Evolutionary conservation across 2,888 invertebrate species (phyloP).

Genomic region (Tetramorium bicarinatum): DNA sequence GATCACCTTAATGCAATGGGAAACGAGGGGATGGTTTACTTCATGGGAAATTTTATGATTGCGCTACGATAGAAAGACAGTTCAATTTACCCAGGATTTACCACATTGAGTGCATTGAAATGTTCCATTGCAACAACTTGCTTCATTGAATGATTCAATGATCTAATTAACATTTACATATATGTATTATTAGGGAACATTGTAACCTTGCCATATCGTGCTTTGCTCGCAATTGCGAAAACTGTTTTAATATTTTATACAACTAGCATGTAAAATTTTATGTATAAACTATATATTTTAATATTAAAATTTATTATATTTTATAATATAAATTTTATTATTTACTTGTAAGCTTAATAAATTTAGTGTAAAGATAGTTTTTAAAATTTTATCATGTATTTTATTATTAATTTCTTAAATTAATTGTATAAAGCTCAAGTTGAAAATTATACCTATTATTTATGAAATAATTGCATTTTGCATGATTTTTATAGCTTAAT

Average conservation of each 20-base stretch:
- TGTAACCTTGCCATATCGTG: neutral
- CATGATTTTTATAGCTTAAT: conserved; percentile 11
- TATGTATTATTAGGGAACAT: neutral
- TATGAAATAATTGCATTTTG: neutral
- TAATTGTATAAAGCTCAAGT: neutral
- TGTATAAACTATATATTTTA: neutral
- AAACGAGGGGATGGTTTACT: conserved; percentile 75
- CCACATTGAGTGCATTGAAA: conserved; percentile 74
- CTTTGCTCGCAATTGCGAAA: neutral
- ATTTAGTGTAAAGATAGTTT: neutral
- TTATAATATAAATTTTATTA: neutral
- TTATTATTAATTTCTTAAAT: neutral
- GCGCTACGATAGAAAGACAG: conserved; percentile 78
- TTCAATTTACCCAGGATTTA: conserved; percentile 82
- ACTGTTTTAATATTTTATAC: neutral
- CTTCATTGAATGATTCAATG: conserved; percentile 38
- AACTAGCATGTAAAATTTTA: neutral
- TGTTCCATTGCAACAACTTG: conserved; percentile 57
- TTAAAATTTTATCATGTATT: neutral
- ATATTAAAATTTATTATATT: neutral
- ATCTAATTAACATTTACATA: neutral
- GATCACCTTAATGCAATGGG: conserved; percentile 81
- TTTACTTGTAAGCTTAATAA: neutral
- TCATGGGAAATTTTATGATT: conserved; percentile 81
- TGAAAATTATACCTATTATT: neutral